These are phyloP conservation scores for Oxytorus armatus DNA, from an alignment of 2,888 invertebrate genomes.

Conservation along the genomic window DNA sequence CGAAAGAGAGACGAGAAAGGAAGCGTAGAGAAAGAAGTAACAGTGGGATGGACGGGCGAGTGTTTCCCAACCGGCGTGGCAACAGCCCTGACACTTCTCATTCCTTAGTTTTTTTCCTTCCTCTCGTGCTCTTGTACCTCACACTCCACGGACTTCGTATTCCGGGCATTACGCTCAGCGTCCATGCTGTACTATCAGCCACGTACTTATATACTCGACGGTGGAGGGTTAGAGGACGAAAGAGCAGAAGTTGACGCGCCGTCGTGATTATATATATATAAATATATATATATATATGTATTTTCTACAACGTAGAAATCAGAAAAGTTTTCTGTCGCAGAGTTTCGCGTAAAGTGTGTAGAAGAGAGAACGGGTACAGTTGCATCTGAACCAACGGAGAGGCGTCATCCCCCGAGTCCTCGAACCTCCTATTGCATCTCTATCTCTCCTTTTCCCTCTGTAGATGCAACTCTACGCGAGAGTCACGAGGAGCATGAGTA, in stretches of 20 bases:
- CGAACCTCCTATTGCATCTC: slow-evolving; percentile 14
- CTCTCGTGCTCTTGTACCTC: slow-evolving; percentile 2
- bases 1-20: slow-evolving; percentile 37
- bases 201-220: slow-evolving; percentile 45
- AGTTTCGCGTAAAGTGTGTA: slow-evolving; percentile 18
- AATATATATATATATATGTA: neutral
- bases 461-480: slow-evolving; percentile 44
- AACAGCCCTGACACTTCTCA: slow-evolving; percentile 37
- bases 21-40: slow-evolving; percentile 1
- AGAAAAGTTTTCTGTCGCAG: slow-evolving; percentile 68
- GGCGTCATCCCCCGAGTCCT: slow-evolving; percentile 39
- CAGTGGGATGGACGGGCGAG: no score
- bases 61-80: slow-evolving; percentile 41
- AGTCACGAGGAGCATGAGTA: slow-evolving; percentile 54
- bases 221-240: neutral
- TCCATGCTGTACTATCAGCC: slow-evolving; percentile 52
- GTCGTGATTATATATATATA: slow-evolving; percentile 7
- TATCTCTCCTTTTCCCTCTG: neutral
- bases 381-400: slow-evolving; percentile 30
- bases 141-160: slow-evolving; percentile 8
- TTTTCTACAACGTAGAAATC: slow-evolving; percentile 63
- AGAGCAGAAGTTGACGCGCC: slow-evolving; percentile 4
- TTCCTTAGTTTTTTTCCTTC: slow-evolving; percentile 16
- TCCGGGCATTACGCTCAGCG: slow-evolving; percentile 38
- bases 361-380: slow-evolving; percentile 14